phyloP scores from a whole-genome alignment of 2,888 invertebrate genomes.

The Synanthedon myopaeformis region DNA sequence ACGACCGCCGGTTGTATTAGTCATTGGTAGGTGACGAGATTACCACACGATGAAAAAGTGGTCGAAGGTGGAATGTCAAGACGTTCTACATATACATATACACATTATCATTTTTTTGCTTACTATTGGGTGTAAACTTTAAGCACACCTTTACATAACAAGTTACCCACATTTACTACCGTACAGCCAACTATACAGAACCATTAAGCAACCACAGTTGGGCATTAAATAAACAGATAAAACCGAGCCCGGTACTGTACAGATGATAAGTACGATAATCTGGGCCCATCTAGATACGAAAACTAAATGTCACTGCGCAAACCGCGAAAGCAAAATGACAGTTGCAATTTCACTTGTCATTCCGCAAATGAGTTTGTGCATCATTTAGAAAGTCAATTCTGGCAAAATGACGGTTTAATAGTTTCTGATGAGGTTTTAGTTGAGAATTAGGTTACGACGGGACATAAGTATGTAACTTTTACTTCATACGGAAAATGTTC shows the following conservation, averaged over 20 bases:
- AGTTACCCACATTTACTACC: too few species aligned
- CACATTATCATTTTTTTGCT: too few species aligned
- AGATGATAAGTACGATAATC: slow-evolving; percentile 27
- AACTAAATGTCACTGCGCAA: slow-evolving; percentile 36
- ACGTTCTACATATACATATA: too few species aligned
- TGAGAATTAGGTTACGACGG: background rate
- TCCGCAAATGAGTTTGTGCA: slow-evolving; percentile 58
- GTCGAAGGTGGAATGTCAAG: too few species aligned
- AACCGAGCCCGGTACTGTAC: slow-evolving; percentile 20
- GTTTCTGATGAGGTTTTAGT: background rate
- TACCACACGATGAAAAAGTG: too few species aligned
- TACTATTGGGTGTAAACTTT: too few species aligned
- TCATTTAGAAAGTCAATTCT: slow-evolving; percentile 53
- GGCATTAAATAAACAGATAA: slow-evolving; percentile 32
- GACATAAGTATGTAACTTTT: background rate
- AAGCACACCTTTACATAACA: slow-evolving; percentile 1
- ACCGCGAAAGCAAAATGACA: slow-evolving; percentile 37
- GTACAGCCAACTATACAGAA: slow-evolving; percentile 6
- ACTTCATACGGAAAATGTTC: too few species aligned
- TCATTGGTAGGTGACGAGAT: too few species aligned
- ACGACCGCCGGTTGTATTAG: too few species aligned
- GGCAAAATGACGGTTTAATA: background rate
- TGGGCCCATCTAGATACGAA: slow-evolving; percentile 40
- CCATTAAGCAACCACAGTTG: slow-evolving; percentile 18
- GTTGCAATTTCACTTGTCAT: slow-evolving; percentile 54